Conservation (phyloP, 1,140 invertebrate genomes). For the Apis laboriosa region DNA sequence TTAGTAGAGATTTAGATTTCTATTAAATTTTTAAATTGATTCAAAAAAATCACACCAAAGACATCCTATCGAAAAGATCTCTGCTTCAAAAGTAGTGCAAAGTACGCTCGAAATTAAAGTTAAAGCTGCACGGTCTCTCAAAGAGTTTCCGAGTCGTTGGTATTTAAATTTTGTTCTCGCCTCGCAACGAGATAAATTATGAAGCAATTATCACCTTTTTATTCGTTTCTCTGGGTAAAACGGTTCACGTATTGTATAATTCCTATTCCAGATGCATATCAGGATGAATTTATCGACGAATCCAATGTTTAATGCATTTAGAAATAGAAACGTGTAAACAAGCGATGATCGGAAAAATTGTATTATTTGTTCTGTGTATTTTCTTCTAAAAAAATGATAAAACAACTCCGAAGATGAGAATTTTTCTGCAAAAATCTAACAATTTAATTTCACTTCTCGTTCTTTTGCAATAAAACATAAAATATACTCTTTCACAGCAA, state of each 20-base stretch:
- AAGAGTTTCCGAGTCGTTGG: constrained; percentile 33
- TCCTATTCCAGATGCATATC: neutral
- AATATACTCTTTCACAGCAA: no score
- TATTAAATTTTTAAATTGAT: no score
- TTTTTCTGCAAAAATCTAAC: no score
- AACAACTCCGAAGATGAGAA: no score
- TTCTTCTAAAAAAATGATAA: no score
- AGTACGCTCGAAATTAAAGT: neutral
- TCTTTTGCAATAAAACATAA: no score
- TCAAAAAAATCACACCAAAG: no score
- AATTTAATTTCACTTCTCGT: no score
- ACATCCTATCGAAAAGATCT: no score
- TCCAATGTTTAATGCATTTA: neutral
- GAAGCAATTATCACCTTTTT: constrained; percentile 39
- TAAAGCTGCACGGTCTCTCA: neutral
- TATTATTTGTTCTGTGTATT: no score
- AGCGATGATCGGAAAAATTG: no score
- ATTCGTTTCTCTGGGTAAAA: neutral
- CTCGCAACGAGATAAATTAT: constrained; percentile 31
- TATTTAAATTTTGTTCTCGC: constrained; percentile 36
- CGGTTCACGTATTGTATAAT: neutral
- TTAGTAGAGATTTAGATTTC: no score
- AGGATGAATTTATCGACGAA: neutral
- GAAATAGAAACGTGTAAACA: neutral
- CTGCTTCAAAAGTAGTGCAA: neutral